Percentiles rank a stretch among this genome's conserved stretches.
phyloP scores from a whole-genome alignment of 2,113 vertebrate genomes.

The Sterna hirundo region DNA sequence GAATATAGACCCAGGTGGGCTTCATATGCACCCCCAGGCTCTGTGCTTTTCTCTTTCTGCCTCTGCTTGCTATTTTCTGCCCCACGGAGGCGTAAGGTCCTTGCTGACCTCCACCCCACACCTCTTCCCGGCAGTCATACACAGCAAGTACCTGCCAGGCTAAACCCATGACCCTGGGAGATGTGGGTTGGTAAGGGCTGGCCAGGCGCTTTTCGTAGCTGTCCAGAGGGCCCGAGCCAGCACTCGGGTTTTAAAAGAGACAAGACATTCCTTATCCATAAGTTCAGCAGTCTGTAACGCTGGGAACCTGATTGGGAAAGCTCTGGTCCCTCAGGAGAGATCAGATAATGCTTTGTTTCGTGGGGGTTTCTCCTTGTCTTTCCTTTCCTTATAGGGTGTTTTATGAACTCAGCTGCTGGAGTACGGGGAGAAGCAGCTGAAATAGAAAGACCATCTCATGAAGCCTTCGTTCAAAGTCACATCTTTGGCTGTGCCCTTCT shows the following conservation, averaged over 20 bases:
- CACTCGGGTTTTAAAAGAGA: neutral
- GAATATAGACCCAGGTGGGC: neutral
- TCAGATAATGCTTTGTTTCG: neutral
- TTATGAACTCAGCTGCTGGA: neutral
- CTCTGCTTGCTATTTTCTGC: neutral
- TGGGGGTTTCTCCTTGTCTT: constrained; percentile 4
- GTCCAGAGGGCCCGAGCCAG: neutral
- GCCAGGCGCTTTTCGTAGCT: neutral
- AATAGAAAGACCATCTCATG: neutral
- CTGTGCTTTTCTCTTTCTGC: neutral
- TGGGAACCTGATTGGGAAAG: neutral
- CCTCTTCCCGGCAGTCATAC: neutral
- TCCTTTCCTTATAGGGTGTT: neutral
- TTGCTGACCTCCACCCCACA: neutral
- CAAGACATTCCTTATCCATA: neutral
- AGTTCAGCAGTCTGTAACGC: fast-evolving
- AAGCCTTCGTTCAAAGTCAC: neutral
- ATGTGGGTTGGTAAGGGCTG: neutral
- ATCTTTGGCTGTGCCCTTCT: neutral
- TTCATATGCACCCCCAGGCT: neutral
- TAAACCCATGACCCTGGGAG: neutral
- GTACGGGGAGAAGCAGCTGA: neutral
- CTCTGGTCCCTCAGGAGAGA: neutral
- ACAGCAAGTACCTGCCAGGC: neutral
- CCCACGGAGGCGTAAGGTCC: neutral